Conservation (phyloP, 1,140 invertebrate species). For the Drosophila suzukii region DNA sequence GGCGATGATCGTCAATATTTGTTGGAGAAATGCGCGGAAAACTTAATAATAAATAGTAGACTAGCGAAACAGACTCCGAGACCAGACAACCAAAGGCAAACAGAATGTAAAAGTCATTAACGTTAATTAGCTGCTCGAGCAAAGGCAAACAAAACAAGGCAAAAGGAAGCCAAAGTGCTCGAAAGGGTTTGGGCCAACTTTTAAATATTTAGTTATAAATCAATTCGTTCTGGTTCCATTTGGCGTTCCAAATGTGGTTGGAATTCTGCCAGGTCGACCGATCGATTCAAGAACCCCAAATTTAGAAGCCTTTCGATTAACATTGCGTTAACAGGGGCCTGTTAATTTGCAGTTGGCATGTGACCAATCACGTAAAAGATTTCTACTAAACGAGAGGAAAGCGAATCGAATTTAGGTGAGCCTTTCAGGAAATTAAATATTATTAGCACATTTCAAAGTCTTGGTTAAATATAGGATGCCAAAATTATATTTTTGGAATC, state of each 20-base stretch:
- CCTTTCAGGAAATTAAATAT: background rate
- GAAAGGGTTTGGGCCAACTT: slow-evolving; percentile 2
- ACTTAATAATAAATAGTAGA: slow-evolving; percentile 32
- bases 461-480: too few species aligned
- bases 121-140: slow-evolving; percentile 54
- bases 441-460: too few species aligned
- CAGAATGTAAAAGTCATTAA: slow-evolving; percentile 51
- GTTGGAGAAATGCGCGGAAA: slow-evolving; percentile 32
- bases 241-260: slow-evolving; percentile 6
- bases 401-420: slow-evolving; percentile 1
- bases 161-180: background rate
- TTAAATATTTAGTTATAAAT: slow-evolving; percentile 4
- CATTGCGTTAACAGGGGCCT: slow-evolving; percentile 34
- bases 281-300: background rate
- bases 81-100: slow-evolving; percentile 26
- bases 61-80: slow-evolving; percentile 24
- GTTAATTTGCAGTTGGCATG: slow-evolving; percentile 36
- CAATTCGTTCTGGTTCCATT: slow-evolving; percentile 7
- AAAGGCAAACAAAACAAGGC: slow-evolving; percentile 26
- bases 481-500: too few species aligned
- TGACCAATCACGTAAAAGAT: slow-evolving; percentile 26
- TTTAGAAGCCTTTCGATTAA: slow-evolving; percentile 15
- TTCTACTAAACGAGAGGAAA: slow-evolving; percentile 15
- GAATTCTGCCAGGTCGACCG: slow-evolving; percentile 4
- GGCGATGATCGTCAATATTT: slow-evolving; percentile 52